phyloP scores from a whole-genome alignment of 2,888 invertebrate species.

The Drosophila greeni region DNA sequence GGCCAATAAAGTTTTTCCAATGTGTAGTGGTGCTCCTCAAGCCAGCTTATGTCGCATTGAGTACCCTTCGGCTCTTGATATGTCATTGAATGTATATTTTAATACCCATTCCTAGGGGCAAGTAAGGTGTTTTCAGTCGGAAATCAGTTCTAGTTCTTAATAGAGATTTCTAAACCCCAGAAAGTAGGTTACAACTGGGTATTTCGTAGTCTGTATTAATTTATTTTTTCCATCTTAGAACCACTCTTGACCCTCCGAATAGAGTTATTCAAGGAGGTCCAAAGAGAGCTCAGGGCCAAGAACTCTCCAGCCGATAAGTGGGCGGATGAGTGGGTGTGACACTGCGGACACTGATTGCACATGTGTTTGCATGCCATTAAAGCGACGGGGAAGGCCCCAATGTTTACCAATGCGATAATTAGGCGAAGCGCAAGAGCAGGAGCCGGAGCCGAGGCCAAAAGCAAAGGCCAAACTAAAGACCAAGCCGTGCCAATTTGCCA shows the following conservation, averaged over 20 bases:
- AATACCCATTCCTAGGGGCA: not conserved
- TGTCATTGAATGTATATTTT: slow-evolving; percentile 16
- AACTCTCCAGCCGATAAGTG: slow-evolving; percentile 39
- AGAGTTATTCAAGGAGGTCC: slow-evolving; percentile 24
- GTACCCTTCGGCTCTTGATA: slow-evolving; percentile 7
- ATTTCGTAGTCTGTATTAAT: not conserved
- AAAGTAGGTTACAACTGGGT: not conserved
- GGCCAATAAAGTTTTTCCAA: slow-evolving; percentile 24
- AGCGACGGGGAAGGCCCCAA: slow-evolving; percentile 28
- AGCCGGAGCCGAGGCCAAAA: slow-evolving; percentile 10
- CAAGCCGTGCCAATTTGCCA: slow-evolving; percentile 54
- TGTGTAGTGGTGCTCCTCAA: slow-evolving; percentile 16
- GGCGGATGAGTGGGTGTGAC: slow-evolving; percentile 5
- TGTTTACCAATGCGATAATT: slow-evolving; percentile 65
- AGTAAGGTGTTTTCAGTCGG: not conserved
- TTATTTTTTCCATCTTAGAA: not conserved
- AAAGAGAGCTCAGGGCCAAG: slow-evolving; percentile 40
- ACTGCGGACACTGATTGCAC: slow-evolving; percentile 23
- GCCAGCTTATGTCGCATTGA: slow-evolving; percentile 32
- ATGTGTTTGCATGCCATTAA: slow-evolving; percentile 57
- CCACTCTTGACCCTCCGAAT: slow-evolving; percentile 11
- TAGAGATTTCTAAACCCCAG: too few relatives aligned
- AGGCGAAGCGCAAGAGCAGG: slow-evolving; percentile 39
- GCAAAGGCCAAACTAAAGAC: slow-evolving; percentile 32
- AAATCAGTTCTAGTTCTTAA: too few relatives aligned